These are phyloP conservation scores for Poicephalus gulielmi DNA, from an alignment of 2,113 vertebrate species.

Conservation along the genomic window DNA sequence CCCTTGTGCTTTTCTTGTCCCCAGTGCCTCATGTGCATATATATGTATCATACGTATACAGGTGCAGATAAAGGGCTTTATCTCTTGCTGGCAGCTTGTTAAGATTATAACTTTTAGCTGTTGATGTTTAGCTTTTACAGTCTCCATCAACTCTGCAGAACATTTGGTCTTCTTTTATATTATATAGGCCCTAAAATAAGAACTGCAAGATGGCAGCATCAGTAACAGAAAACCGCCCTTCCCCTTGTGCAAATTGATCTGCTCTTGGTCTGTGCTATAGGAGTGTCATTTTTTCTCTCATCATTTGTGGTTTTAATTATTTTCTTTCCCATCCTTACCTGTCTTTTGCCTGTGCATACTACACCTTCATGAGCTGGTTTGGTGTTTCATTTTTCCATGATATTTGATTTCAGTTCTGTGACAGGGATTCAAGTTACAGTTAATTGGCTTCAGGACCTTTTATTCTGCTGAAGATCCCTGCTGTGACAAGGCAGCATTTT, in stretches of 20 bases:
- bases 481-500: background rate
- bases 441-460: background rate
- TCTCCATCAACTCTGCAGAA: background rate
- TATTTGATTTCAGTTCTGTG: background rate
- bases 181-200: background rate
- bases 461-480: background rate
- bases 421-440: background rate
- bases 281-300: background rate
- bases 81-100: background rate
- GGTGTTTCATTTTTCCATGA: background rate
- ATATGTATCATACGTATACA: accelerated
- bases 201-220: background rate
- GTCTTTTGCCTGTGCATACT: accelerated
- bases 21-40: background rate
- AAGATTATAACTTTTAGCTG: background rate
- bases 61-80: background rate
- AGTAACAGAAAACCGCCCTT: background rate
- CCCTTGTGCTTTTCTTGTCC: background rate
- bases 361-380: accelerated
- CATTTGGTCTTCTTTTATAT: background rate
- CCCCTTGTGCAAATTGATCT: background rate
- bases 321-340: background rate
- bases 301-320: accelerated
- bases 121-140: background rate
- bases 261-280: background rate